These are phyloP conservation scores for Indicator indicator DNA, from an alignment of 2,113 vertebrate genomes.

Conservation along the genomic window DNA sequence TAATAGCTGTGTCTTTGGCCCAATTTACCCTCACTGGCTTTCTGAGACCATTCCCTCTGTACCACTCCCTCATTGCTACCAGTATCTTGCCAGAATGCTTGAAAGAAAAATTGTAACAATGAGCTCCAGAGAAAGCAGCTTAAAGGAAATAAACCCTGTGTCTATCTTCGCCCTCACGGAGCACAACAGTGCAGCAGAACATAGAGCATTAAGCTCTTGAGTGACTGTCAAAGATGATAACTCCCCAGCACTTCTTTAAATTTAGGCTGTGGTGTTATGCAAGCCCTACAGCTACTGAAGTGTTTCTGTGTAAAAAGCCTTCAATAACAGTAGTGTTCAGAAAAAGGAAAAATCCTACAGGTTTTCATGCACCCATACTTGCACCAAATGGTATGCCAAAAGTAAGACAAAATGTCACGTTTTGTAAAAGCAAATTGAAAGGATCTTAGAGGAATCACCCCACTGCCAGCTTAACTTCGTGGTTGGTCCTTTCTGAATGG, in stretches of 20 bases:
- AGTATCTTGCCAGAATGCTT: not conserved
- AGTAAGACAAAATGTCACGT: not conserved
- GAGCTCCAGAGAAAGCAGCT: not conserved
- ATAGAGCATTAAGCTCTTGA: not conserved
- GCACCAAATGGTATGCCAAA: not conserved
- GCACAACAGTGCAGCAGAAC: not conserved
- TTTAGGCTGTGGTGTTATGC: not conserved
- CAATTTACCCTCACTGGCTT: not conserved
- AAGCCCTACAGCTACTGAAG: not conserved
- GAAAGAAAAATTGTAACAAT: not conserved
- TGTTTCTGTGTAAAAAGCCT: not conserved
- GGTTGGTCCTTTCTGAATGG: not conserved
- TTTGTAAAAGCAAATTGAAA: not conserved
- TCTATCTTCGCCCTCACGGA: accelerated
- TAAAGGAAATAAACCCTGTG: not conserved
- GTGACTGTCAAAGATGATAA: not conserved
- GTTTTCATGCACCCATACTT: not conserved
- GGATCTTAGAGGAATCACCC: not conserved
- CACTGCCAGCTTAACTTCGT: not conserved
- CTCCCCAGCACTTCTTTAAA: not conserved
- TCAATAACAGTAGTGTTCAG: not conserved
- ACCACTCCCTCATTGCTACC: not conserved
- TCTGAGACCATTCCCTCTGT: not conserved
- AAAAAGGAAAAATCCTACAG: not conserved
- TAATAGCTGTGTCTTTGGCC: not conserved